Percentiles rank a stretch among this genome's conserved stretches.
phyloP scores from a whole-genome alignment of 2,888 invertebrate species.

The Liodrosophila aerea region DNA sequence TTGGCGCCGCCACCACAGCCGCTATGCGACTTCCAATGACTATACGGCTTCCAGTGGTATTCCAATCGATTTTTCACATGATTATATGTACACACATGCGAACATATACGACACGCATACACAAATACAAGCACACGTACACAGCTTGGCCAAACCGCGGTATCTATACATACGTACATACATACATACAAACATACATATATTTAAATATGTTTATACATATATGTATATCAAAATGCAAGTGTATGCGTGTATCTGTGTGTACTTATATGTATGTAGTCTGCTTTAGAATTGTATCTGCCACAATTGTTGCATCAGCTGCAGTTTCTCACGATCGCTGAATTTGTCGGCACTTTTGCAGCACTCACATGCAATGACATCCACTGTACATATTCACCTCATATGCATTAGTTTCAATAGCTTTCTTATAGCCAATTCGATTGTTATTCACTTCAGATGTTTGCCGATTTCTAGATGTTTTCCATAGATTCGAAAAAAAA shows the following conservation, averaged over 20 bases:
- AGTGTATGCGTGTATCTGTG: slow-evolving; percentile 1
- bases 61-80: slow-evolving; percentile 82
- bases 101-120: slow-evolving; percentile 12
- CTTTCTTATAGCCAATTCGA: not conserved
- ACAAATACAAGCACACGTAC: slow-evolving; percentile 16
- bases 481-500: slow-evolving; percentile 39
- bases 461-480: slow-evolving; percentile 11
- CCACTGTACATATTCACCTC: too few species aligned
- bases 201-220: slow-evolving; percentile 10
- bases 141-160: slow-evolving; percentile 4
- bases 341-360: slow-evolving; percentile 33
- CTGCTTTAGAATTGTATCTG: slow-evolving; percentile 20
- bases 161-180: slow-evolving; percentile 19
- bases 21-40: slow-evolving; percentile 56
- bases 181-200: not conserved
- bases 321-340: slow-evolving; percentile 5
- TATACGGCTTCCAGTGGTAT: slow-evolving; percentile 52
- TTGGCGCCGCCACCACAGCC: slow-evolving; percentile 67
- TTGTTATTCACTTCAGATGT: too few species aligned
- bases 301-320: slow-evolving; percentile 40
- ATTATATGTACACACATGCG: slow-evolving; percentile 62
- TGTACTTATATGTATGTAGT: slow-evolving; percentile 6
- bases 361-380: slow-evolving; percentile 4
- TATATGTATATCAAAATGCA: too few species aligned
- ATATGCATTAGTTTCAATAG: too few species aligned